Conservation (phyloP, 2,113 vertebrate genomes). For the Aspidoscelis tigris region DNA sequence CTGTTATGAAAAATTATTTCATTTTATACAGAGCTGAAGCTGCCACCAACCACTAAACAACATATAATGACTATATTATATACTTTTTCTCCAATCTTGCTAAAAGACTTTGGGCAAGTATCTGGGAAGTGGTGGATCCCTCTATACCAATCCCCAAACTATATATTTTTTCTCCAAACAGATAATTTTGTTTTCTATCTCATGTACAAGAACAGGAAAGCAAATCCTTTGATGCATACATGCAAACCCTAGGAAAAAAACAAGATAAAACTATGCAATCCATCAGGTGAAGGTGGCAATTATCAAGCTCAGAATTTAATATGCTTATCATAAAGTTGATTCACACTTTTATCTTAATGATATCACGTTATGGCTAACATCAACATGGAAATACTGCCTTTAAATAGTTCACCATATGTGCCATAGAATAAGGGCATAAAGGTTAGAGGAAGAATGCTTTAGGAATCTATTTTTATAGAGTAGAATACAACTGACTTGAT, state of each 20-base stretch:
- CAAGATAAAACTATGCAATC: background rate
- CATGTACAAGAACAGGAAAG: background rate
- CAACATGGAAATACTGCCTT: background rate
- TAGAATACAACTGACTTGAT: too few relatives aligned
- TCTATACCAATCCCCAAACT: background rate
- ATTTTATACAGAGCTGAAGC: background rate
- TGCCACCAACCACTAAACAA: constrained; percentile 2
- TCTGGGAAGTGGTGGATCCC: background rate
- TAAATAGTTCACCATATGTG: background rate
- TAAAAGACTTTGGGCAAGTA: background rate
- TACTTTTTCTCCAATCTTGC: background rate
- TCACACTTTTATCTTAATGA: background rate
- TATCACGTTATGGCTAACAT: background rate
- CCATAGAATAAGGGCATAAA: background rate
- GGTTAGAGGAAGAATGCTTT: background rate
- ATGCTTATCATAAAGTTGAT: background rate
- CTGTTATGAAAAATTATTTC: background rate
- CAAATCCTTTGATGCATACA: background rate
- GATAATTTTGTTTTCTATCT: background rate
- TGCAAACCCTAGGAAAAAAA: background rate
- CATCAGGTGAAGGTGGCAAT: background rate
- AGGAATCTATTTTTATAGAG: too few relatives aligned
- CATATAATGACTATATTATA: background rate
- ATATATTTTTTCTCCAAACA: background rate
- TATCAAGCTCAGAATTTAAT: background rate